Evolutionary conservation across 2,888 invertebrate species (phyloP).

Genomic region (Vesta saturnalis): DNA sequence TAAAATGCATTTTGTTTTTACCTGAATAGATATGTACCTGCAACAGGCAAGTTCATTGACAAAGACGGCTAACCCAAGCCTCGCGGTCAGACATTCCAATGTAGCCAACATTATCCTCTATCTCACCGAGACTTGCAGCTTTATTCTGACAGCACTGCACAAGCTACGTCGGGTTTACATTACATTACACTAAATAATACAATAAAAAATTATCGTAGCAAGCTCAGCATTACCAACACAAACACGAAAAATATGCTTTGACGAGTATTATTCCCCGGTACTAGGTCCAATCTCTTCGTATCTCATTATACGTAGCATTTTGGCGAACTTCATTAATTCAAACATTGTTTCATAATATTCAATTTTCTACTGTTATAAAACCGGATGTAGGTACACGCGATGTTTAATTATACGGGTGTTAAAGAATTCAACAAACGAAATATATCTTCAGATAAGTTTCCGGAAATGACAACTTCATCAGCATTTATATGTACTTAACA

Average conservation of each 20-base stretch:
- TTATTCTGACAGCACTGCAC: conserved; percentile 25
- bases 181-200: too few relatives aligned
- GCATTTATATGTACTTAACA: not conserved
- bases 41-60: conserved; percentile 49
- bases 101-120: conserved; percentile 44
- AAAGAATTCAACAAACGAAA: not conserved
- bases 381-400: not conserved
- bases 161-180: conserved; percentile 7
- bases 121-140: conserved; percentile 36
- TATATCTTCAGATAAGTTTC: not conserved
- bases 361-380: too few relatives aligned
- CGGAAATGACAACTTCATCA: conserved; percentile 1
- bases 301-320: too few relatives aligned
- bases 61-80: conserved; percentile 47
- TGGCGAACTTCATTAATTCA: too few relatives aligned
- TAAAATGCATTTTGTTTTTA: conserved; percentile 26
- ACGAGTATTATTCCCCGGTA: too few relatives aligned
- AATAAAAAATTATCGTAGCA: too few relatives aligned
- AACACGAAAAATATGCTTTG: too few relatives aligned
- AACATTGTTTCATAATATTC: too few relatives aligned
- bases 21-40: conserved; percentile 25
- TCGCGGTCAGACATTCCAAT: conserved; percentile 49
- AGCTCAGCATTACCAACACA: too few relatives aligned
- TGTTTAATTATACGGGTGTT: not conserved
- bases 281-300: too few relatives aligned